Evolutionary conservation across 2,113 vertebrate genomes (phyloP).

Genomic region (Xiphophorus hellerii): DNA sequence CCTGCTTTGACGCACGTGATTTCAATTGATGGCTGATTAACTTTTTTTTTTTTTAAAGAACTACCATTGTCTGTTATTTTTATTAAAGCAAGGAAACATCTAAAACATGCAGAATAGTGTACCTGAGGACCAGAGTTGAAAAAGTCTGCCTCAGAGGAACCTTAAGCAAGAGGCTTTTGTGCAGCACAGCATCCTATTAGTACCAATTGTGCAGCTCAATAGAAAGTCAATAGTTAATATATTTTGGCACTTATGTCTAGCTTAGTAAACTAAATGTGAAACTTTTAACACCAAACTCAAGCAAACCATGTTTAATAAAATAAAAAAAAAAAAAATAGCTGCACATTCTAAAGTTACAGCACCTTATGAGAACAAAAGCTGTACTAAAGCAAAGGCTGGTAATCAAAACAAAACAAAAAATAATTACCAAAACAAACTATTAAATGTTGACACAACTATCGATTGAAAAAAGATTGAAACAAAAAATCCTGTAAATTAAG

Average conservation of each 20-base stretch:
- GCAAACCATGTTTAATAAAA: slow-evolving; percentile 46
- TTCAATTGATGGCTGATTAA: too few species aligned
- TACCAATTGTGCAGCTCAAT: neutral
- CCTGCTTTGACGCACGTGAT: too few species aligned
- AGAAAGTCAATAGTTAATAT: slow-evolving; percentile 24
- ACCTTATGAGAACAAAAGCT: slow-evolving; percentile 58
- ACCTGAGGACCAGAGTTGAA: too few species aligned
- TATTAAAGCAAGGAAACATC: too few species aligned
- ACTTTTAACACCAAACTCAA: slow-evolving; percentile 41
- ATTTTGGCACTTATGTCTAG: slow-evolving; percentile 56
- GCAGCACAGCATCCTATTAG: neutral
- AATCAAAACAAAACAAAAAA: slow-evolving; percentile 38
- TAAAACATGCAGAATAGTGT: too few species aligned
- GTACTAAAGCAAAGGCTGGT: slow-evolving; percentile 38
- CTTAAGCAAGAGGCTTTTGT: slow-evolving; percentile 1
- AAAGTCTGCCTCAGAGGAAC: neutral
- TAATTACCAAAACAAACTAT: slow-evolving; percentile 15
- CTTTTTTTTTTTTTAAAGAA: too few species aligned
- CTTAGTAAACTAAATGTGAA: slow-evolving; percentile 21
- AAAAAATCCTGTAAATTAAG: slow-evolving; percentile 31
- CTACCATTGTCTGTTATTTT: too few species aligned
- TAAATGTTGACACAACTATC: slow-evolving; percentile 53
- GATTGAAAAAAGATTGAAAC: slow-evolving; percentile 36
- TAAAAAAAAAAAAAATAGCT: slow-evolving; percentile 59
- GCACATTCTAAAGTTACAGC: slow-evolving; percentile 74